Base-by-base conservation (phyloP, 37 sponge, comb jelly and placozoan species). In the Chondrilla cf. caribensis region DNA sequence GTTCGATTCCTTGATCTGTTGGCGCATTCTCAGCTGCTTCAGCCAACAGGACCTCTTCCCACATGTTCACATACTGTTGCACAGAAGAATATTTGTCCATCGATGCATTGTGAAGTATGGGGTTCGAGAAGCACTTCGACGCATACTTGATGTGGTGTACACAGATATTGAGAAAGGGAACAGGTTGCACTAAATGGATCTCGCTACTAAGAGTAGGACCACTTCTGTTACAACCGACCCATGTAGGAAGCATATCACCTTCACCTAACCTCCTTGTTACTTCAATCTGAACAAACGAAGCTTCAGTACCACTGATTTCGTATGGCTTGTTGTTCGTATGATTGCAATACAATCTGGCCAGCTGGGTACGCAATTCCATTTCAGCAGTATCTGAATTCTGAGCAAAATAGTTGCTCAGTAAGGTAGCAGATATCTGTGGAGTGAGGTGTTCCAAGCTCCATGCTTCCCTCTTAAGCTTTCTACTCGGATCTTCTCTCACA, bases 41-140 rank as follows among this genome's bases (percentile, higher is more conserved):
- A 25, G 92, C 92, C 36, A 91, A 71, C n/a, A 87, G 41, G 0
- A 91, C 83, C 21, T 64, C 75, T 38, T 87, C 85, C 92, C 92
- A 91, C 4, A 82, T 54, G 0, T 66, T 33, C 15, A 87, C 36
- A 78, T 91, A 91, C 33, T 87, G 60, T 0, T 78, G 5, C 8
- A 91, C 67, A 24, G 37, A 58, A 5, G 18, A 21, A 55, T 91
- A 91, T 4, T 41, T 28, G 0, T 29, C 25, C 33, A 38, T 77
- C 3, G 92, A 91, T 4, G 92, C 92, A 25, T 82, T 60, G 21
- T 58, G 24, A 0, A 87, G 79, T 7, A 59, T 44, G 2, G 83
- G 40, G 39, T 71, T 83, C 41, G 88, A 87, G 58, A 91, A 91
- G 58, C 92, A 87, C n/a, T 85, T 79, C 14, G 92, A 81, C 14